Percentiles rank a stretch among this genome's conserved stretches.
Conservation (phyloP, 2,797 vertebrate species). For the Peromyscus attwateri region DNA sequence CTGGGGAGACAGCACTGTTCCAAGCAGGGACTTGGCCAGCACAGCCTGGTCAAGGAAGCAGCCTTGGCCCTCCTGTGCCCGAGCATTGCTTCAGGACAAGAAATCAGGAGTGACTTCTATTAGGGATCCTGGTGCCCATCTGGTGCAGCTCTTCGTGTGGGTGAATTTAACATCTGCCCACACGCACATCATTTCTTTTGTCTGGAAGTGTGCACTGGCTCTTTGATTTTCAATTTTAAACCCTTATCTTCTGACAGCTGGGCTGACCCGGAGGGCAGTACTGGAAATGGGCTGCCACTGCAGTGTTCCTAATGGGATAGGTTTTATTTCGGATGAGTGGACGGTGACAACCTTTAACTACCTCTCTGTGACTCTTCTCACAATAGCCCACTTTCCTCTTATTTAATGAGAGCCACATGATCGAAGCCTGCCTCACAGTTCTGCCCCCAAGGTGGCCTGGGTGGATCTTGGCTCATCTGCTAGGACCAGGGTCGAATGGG, state of each 20-base stretch:
- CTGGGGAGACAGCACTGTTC: neutral
- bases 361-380: neutral
- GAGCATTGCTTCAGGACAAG: neutral
- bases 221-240: slow-evolving; percentile 84
- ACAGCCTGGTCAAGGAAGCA: neutral
- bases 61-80: neutral
- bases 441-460: neutral
- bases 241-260: slow-evolving; percentile 63
- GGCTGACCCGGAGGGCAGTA: slow-evolving; percentile 55
- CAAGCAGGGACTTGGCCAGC: neutral
- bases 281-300: slow-evolving; percentile 69
- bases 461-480: neutral
- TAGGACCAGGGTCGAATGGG: neutral
- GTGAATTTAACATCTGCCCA: slow-evolving; percentile 79
- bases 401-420: neutral
- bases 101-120: slow-evolving; percentile 70
- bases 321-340: slow-evolving; percentile 74
- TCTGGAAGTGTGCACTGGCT: slow-evolving; percentile 65
- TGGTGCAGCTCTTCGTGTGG: slow-evolving; percentile 82
- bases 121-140: slow-evolving; percentile 75
- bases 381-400: slow-evolving; percentile 13
- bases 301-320: slow-evolving; percentile 24
- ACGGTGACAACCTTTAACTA: slow-evolving; percentile 21
- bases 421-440: neutral
- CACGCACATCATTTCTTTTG: slow-evolving; percentile 78